A percentile compares a stretch with the other conserved stretches of the same genome.
Evolutionary conservation across 2,113 vertebrate genomes (phyloP).

Genomic region (Mormyrus lacerda): DNA sequence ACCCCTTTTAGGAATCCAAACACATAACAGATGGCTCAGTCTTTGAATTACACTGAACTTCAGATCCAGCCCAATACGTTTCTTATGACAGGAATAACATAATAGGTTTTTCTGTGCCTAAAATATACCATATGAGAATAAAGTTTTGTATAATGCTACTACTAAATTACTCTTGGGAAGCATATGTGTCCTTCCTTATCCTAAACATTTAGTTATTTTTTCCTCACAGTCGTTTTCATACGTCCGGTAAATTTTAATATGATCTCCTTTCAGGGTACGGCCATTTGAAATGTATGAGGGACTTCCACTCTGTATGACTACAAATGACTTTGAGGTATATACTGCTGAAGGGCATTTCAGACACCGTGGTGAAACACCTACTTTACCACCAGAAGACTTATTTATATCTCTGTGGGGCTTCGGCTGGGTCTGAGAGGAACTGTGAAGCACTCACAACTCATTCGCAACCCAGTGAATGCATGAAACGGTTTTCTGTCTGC

Average conservation of each 20-base stretch:
- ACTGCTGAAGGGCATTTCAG: neutral
- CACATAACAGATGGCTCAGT: slow-evolving; percentile 19
- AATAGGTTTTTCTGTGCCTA: slow-evolving; percentile 9
- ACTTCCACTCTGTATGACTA: neutral
- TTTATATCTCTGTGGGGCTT: neutral
- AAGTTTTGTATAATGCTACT: neutral
- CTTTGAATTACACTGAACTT: slow-evolving; percentile 17
- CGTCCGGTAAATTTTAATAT: slow-evolving; percentile 5
- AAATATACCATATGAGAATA: slow-evolving; percentile 23
- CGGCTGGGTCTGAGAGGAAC: neutral
- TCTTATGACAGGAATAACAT: slow-evolving; percentile 10
- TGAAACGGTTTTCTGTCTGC: slow-evolving; percentile 21
- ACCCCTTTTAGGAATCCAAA: slow-evolving; percentile 12
- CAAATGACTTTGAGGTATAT: neutral
- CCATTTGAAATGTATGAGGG: neutral
- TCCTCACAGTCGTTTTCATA: neutral
- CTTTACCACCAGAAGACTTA: neutral
- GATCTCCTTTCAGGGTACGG: neutral
- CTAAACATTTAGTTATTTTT: slow-evolving; percentile 14
- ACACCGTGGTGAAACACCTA: neutral
- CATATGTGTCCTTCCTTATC: slow-evolving; percentile 6
- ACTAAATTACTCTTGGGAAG: slow-evolving; percentile 11
- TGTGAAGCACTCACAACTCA: neutral
- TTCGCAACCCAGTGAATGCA: slow-evolving; percentile 12
- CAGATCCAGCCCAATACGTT: slow-evolving; percentile 16